Conservation (phyloP, 2,888 invertebrate genomes). For the Dorcus hopei region DNA sequence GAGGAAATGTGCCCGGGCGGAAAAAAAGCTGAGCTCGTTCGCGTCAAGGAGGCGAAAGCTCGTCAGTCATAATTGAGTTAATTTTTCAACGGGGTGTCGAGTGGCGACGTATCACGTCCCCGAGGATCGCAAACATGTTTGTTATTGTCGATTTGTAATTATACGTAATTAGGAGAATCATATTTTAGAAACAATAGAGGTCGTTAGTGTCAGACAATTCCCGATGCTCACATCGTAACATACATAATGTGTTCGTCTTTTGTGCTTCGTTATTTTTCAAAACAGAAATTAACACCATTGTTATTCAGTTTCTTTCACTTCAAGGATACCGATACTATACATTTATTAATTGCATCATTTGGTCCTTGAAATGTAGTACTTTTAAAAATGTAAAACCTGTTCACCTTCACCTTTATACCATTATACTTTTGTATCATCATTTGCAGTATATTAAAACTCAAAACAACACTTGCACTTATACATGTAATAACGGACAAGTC, state of each 20-base stretch:
- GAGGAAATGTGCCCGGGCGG: slow-evolving; percentile 19
- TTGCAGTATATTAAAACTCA: no score
- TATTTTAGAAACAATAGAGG: slow-evolving; percentile 28
- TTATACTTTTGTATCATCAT: no score
- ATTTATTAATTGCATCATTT: no score
- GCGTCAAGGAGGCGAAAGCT: background rate
- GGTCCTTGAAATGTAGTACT: no score
- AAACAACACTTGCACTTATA: no score
- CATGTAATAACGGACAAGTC: no score
- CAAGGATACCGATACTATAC: no score
- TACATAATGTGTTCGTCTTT: background rate
- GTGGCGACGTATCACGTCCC: background rate
- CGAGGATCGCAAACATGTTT: slow-evolving; percentile 15
- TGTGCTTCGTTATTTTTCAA: background rate
- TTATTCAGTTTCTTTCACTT: no score
- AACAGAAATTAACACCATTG: no score
- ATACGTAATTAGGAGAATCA: slow-evolving; percentile 26
- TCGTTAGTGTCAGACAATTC: slow-evolving; percentile 25
- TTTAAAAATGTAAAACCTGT: no score
- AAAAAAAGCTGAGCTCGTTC: background rate
- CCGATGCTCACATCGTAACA: slow-evolving; percentile 3
- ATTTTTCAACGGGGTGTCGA: background rate
- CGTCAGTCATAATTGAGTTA: background rate
- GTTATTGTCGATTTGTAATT: slow-evolving; percentile 24
- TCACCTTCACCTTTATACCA: no score